Evolutionary conservation across 2,888 invertebrate species (phyloP).

Genomic region (Argyresthia albistria): DNA sequence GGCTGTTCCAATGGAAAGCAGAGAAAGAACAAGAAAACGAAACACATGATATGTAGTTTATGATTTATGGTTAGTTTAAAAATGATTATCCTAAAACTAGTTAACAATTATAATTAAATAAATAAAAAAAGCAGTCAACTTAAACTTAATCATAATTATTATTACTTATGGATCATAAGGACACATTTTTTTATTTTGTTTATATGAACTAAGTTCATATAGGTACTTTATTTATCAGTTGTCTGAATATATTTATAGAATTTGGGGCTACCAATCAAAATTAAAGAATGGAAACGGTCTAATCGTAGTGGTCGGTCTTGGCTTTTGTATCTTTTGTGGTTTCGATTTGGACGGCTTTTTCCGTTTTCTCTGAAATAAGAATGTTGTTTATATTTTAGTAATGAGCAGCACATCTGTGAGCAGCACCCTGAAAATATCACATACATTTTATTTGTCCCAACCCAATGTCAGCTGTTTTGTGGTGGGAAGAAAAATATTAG

Average conservation of each 20-base stretch:
- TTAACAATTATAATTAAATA: too few species aligned
- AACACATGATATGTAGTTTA: not conserved
- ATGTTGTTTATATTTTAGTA: not conserved
- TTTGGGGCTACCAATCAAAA: slow-evolving; percentile 25
- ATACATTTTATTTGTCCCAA: not conserved
- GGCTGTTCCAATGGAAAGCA: slow-evolving; percentile 71
- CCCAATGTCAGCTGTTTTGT: not conserved
- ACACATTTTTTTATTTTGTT: too few species aligned
- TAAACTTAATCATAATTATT: too few species aligned
- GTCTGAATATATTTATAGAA: too few species aligned
- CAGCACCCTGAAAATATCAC: not conserved
- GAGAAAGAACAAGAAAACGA: slow-evolving; percentile 8
- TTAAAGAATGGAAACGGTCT: slow-evolving; percentile 21
- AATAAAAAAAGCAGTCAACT: too few species aligned
- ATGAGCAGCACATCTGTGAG: not conserved
- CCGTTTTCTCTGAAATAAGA: slow-evolving; percentile 39
- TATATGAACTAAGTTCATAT: too few species aligned
- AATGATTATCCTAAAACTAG: too few species aligned
- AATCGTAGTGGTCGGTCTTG: slow-evolving; percentile 12
- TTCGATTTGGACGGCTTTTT: slow-evolving; percentile 23
- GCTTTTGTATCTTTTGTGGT: slow-evolving; percentile 18
- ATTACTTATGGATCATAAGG: too few species aligned
- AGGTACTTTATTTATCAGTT: too few species aligned
- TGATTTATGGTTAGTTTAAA: too few species aligned
- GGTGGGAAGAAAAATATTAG: not conserved